Conservation (phyloP, 2,113 vertebrate genomes). For the Mixornis gularis region DNA sequence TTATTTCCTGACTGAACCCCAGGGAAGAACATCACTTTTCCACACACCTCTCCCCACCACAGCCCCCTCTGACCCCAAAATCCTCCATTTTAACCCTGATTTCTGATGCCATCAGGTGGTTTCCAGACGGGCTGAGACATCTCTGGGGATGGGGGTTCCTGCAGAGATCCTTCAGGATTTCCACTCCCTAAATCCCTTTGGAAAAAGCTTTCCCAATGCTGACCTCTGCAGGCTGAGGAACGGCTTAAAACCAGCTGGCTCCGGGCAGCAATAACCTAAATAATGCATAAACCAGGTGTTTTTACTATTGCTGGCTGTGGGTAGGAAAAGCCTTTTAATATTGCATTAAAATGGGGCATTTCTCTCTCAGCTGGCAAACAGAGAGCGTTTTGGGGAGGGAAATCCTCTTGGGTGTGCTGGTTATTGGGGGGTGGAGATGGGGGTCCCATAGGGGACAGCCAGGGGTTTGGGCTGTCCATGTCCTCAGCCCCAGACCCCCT, state of each 20-base stretch:
- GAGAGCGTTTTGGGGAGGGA: accelerated
- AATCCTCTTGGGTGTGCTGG: accelerated
- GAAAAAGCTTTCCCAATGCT: neutral
- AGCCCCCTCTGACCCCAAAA: neutral
- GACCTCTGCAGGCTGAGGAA: slow-evolving; percentile 12
- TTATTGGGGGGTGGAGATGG: neutral
- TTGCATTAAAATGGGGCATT: neutral
- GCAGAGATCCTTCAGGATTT: neutral
- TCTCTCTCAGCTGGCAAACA: neutral
- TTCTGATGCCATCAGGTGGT: accelerated
- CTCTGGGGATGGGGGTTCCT: neutral
- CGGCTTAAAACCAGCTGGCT: neutral
- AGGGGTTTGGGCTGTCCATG: accelerated
- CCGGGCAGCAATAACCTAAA: neutral
- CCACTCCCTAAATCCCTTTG: neutral
- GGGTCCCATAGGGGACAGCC: accelerated
- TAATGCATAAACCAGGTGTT: neutral
- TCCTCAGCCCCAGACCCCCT: no score
- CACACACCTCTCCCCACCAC: neutral
- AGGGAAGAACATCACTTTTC: neutral
- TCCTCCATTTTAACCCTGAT: neutral
- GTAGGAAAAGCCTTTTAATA: neutral
- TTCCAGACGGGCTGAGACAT: neutral
- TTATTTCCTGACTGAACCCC: neutral
- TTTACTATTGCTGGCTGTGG: neutral